Percentiles rank a stretch among this genome's conserved stretches.
phyloP scores from a whole-genome alignment of 2,113 vertebrate genomes.

The Taurulus bubalis region DNA sequence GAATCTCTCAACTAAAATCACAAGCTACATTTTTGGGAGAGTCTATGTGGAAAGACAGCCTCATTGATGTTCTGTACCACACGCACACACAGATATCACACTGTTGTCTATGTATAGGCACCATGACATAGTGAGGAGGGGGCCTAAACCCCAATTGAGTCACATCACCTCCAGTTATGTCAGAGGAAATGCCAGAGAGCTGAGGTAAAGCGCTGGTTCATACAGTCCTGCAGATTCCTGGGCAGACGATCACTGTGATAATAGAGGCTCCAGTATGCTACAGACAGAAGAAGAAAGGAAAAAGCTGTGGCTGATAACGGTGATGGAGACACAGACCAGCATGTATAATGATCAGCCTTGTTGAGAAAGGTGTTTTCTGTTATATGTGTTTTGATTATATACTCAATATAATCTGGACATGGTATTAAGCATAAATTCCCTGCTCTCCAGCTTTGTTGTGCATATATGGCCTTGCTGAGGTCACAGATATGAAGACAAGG shows the following conservation, averaged over 20 bases:
- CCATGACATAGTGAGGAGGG: conserved; percentile 18
- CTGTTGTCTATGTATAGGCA: conserved; percentile 32
- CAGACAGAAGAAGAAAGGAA: conserved; percentile 35
- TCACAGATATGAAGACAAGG: background rate
- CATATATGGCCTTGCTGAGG: conserved; percentile 7
- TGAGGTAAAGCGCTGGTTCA: conserved; percentile 67
- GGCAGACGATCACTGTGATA: conserved; percentile 57
- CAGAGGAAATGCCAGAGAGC: conserved; percentile 78
- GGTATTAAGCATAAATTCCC: background rate
- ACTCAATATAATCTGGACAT: background rate
- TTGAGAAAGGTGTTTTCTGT: background rate
- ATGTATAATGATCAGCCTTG: background rate
- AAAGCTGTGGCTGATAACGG: conserved; percentile 23
- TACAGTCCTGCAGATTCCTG: conserved; percentile 57
- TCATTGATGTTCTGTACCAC: conserved; percentile 22
- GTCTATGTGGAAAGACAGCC: conserved; percentile 4
- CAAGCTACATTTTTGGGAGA: conserved; percentile 1
- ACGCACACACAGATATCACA: conserved; percentile 1
- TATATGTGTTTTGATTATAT: background rate
- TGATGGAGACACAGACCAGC: background rate
- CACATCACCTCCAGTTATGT: conserved; percentile 71
- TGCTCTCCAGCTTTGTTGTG: conserved; percentile 20
- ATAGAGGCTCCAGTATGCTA: conserved; percentile 28
- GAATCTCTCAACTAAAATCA: conserved; percentile 30
- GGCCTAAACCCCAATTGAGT: conserved; percentile 45